A percentile compares a stretch with the other conserved stretches of the same genome.
phyloP scores from a whole-genome alignment of 2,888 invertebrate species.

The Drosophila austrosaltans region DNA sequence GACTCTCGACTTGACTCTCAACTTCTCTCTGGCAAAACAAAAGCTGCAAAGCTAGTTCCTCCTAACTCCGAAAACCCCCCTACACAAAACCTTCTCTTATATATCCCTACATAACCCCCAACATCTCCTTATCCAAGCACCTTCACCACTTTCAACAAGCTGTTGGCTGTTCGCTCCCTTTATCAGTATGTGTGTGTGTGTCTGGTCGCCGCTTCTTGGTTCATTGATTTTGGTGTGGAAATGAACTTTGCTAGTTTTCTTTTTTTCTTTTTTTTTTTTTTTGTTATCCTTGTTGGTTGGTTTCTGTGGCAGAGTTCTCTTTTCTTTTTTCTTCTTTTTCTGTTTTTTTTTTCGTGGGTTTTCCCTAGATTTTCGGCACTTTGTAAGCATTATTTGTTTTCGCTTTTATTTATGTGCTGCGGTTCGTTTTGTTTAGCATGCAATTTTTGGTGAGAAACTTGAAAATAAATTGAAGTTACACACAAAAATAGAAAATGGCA shows the following conservation, averaged over 20 bases:
- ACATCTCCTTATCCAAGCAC: constrained; percentile 27
- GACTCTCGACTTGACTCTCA: constrained; percentile 21
- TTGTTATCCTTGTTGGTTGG: constrained; percentile 39
- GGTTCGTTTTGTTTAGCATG: constrained; percentile 71
- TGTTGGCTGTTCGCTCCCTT: constrained; percentile 17
- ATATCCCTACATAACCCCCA: background rate
- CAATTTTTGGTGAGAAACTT: constrained; percentile 53
- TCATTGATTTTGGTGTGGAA: constrained; percentile 79
- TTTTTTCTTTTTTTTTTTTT: constrained; percentile 41
- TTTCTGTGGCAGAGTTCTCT: constrained; percentile 40
- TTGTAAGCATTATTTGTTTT: constrained; percentile 78
- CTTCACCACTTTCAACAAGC: constrained; percentile 21
- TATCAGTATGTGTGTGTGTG: constrained; percentile 35
- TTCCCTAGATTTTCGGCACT: constrained; percentile 67
- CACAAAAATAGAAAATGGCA: background rate
- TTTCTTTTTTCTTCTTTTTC: constrained; percentile 9
- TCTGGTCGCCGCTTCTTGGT: constrained; percentile 62
- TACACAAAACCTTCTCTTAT: constrained; percentile 13
- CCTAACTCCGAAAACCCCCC: constrained; percentile 26
- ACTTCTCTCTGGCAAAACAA: constrained; percentile 67
- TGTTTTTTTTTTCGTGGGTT: constrained; percentile 16
- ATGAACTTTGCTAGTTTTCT: constrained; percentile 71
- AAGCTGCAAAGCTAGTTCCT: constrained; percentile 75
- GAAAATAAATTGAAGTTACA: constrained; percentile 33
- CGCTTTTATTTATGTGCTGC: constrained; percentile 70